phyloP scores from a whole-genome alignment of 2,797 vertebrate genomes.

The Lophius americanus region DNA sequence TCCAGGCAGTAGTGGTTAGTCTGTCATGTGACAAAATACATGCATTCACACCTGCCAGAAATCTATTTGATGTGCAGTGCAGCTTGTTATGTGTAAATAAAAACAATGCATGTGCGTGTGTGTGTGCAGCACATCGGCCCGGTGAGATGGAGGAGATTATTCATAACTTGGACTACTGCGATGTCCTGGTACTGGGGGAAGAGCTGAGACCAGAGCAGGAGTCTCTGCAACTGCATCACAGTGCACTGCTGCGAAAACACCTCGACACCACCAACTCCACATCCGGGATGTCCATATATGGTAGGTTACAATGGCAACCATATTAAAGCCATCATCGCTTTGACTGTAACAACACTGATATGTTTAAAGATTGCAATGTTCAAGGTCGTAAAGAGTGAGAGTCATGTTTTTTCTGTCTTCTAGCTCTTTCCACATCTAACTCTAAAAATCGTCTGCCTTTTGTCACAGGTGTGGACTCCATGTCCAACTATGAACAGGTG shows the following conservation, averaged over 20 bases:
- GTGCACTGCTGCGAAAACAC: conserved; percentile 87
- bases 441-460: background rate
- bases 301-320: conserved; percentile 71
- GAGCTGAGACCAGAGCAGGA: conserved; percentile 88
- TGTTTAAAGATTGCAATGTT: too few relatives aligned
- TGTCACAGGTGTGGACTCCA: conserved; percentile 90
- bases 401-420: background rate
- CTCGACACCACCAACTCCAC: conserved; percentile 94
- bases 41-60: background rate
- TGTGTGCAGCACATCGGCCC: conserved; percentile 80
- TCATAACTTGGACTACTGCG: conserved; percentile 96
- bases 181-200: conserved; percentile 90
- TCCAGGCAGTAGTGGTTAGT: background rate
- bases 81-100: conserved; percentile 20
- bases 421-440: too few relatives aligned
- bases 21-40: background rate
- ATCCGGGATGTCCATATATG: conserved; percentile 94
- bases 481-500: conserved; percentile 92
- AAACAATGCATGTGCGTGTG: conserved; percentile 33
- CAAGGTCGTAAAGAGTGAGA: too few relatives aligned
- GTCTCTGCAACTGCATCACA: conserved; percentile 87
- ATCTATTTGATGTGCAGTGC: conserved; percentile 6
- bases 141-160: conserved; percentile 88
- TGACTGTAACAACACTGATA: too few relatives aligned
- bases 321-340: too few relatives aligned